A percentile compares a stretch with the other conserved stretches of the same genome.
Conservation (phyloP, 2,888 invertebrate genomes). For the Aspidiotus destructor region DNA sequence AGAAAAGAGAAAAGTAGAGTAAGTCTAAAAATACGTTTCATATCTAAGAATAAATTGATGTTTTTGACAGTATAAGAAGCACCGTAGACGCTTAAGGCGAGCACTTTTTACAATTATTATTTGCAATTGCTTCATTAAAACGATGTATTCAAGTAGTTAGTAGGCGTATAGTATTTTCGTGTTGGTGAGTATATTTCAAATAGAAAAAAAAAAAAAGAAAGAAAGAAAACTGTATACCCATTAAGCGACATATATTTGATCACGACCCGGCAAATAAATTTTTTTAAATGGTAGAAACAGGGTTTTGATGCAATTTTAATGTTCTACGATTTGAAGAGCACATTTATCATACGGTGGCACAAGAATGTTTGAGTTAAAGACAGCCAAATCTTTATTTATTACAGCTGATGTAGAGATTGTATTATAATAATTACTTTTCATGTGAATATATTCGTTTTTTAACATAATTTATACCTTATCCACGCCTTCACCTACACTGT, state of each 20-base stretch:
- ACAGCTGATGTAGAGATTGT: no score
- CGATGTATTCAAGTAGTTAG: slow-evolving; percentile 2
- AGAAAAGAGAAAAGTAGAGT: slow-evolving; percentile 40
- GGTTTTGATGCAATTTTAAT: no score
- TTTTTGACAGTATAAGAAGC: slow-evolving; percentile 5
- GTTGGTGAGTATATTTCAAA: background rate
- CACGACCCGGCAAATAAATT: background rate
- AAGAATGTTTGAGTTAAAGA: no score
- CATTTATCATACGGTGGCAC: no score
- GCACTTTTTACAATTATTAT: slow-evolving; percentile 13
- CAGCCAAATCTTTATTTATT: no score
- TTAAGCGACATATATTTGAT: background rate
- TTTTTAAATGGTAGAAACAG: no score
- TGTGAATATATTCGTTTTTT: no score
- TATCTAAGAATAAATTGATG: background rate
- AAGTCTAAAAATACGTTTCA: slow-evolving; percentile 36
- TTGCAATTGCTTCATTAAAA: slow-evolving; percentile 17
- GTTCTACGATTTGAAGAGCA: no score
- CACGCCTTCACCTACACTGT: no score
- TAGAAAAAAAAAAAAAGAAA: background rate
- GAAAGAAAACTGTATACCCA: background rate
- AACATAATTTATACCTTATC: no score
- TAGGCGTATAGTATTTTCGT: background rate
- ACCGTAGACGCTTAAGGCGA: slow-evolving; percentile 27
- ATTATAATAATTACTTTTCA: no score